Conservation (phyloP, 2,888 invertebrate species). For the Microplitis manilae region DNA sequence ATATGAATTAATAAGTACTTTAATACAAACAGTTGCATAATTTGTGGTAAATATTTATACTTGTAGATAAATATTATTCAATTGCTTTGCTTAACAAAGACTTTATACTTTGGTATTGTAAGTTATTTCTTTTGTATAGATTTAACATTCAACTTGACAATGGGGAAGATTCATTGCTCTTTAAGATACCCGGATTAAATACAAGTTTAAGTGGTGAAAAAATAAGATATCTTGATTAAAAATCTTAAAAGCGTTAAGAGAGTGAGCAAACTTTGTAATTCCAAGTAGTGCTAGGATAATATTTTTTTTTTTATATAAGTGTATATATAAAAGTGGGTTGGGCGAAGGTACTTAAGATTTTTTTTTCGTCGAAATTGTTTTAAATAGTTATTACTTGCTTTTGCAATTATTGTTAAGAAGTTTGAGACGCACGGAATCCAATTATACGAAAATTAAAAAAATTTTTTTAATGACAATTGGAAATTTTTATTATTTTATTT, state of each 20-base stretch:
- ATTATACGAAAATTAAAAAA: too few species aligned
- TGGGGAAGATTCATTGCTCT: background rate
- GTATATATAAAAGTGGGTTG: too few species aligned
- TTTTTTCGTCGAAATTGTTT: too few species aligned
- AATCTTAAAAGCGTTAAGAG: background rate
- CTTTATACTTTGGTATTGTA: background rate
- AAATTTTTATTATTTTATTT: too few species aligned
- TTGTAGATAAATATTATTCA: background rate
- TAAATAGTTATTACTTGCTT: too few species aligned
- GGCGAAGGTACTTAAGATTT: too few species aligned
- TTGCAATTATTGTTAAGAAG: too few species aligned
- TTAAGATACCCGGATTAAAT: background rate
- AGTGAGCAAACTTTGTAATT: too few species aligned
- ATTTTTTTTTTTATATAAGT: too few species aligned
- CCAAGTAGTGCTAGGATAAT: too few species aligned
- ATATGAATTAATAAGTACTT: background rate
- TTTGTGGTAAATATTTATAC: background rate
- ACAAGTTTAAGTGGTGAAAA: background rate
- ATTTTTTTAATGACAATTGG: too few species aligned
- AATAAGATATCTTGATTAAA: background rate
- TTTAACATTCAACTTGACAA: background rate
- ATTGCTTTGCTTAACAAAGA: background rate
- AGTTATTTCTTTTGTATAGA: background rate
- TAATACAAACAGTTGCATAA: background rate
- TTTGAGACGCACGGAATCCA: too few species aligned